Evolutionary conservation across 2,797 vertebrate species (phyloP), one percentile per base, ranked within the genome.

Genomic region (Sylvia borin): DNA sequence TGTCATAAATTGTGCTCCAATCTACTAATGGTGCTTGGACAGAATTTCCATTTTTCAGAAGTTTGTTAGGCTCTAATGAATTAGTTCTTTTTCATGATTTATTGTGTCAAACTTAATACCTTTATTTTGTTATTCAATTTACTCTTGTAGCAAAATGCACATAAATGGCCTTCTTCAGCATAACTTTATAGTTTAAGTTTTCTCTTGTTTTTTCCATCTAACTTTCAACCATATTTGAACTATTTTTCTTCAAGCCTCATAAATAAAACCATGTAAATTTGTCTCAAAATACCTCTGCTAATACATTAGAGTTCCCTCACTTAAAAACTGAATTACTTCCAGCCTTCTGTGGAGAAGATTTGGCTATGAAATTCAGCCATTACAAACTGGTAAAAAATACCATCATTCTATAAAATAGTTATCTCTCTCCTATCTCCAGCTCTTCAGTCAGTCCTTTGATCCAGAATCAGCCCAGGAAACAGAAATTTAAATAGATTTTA

Each of bases 21-120:
- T 94, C 54, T 91, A 13, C 70, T 94, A 93, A 94, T 70, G 55
- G 76, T 29, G 7, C 32, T 78, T 93, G 82, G 76, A 91, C 26
- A 91, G 47, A 91, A 84, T 47, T 79, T 76, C 66, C 32, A 61
- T 31, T 60, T 93, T 54, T 72, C 2, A 5, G 18, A 73, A 27
- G 15, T 36, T 76, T 71, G 62, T 75, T 48, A 66, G 20, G 13
- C 25, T 85, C n/a, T 76, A 93, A 96, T 64, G 26, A 88, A 94
- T 94, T 81, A 55, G 18, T 55, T 93, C 31, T 90, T 18, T 36
- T 89, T 16, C 40, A 16, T 66, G 38, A 95, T 90, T 92, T 66
- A 94, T 47, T 62, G 21, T 51, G 21, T 40, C 50, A 62, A 75
- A 83, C 25, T 61, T 72, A 31, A 24, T 13, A 54, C 12, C 9